phyloP scores from a whole-genome alignment of 1,140 invertebrate species.

The Oppia nitens region DNA sequence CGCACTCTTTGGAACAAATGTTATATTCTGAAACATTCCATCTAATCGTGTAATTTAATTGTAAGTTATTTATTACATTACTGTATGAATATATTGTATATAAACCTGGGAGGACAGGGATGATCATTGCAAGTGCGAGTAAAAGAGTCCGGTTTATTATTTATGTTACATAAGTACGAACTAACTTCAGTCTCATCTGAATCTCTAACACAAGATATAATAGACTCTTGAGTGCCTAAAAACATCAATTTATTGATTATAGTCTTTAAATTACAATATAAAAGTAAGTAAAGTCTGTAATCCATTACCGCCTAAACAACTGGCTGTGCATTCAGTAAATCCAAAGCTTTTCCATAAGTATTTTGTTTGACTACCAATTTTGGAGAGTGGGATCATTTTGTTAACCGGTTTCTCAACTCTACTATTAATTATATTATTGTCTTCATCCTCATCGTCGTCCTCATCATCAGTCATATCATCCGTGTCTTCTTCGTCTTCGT shows the following conservation, averaged over 20 bases:
- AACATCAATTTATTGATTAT: constrained; percentile 17
- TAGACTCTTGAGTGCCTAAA: constrained; percentile 59
- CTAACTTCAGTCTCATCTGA: constrained; percentile 64
- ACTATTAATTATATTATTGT: not conserved
- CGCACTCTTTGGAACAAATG: constrained; percentile 71
- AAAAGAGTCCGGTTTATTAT: constrained; percentile 65
- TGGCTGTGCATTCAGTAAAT: constrained; percentile 72
- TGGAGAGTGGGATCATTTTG: not conserved
- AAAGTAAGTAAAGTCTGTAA: not conserved
- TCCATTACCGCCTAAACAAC: constrained; percentile 61
- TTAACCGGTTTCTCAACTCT: not conserved
- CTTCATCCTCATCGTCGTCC: not conserved
- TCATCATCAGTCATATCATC: not conserved
- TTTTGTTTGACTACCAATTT: constrained; percentile 21
- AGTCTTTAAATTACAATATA: not conserved
- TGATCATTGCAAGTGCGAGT: constrained; percentile 84
- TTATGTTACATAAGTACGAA: constrained; percentile 59
- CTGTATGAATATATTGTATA: constrained; percentile 6
- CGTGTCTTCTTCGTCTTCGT: not conserved
- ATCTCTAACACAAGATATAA: constrained; percentile 72
- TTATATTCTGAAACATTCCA: constrained; percentile 56
- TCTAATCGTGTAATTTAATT: constrained; percentile 24
- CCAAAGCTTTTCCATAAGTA: constrained; percentile 35
- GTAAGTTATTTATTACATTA: not conserved
- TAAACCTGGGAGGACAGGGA: constrained; percentile 44